Evolutionary conservation across 1,140 invertebrate species (phyloP), one percentile per base, ranked within the genome.

Genomic region (Pachypsylla venusta): DNA sequence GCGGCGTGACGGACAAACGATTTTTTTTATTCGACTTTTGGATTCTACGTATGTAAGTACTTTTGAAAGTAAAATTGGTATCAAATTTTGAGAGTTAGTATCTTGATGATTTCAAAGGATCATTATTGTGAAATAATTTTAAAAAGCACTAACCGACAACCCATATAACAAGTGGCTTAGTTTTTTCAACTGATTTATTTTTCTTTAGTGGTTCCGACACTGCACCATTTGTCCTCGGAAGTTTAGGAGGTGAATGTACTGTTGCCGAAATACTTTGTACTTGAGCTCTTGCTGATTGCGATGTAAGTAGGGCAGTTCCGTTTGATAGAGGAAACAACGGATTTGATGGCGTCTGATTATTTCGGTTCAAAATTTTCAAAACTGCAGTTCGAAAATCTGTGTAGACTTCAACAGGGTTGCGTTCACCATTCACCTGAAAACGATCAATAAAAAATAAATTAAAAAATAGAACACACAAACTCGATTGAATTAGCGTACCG

Each of bases 341-440:
- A 3, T 48, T 48, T n/a, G 42, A 48, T n/a, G 42, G 42, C 7
- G 5, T 22, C 7, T 7, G n/a, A n/a, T 19, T 48, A 22, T 5
- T 19, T 4, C n/a, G 16, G 42, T 48, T 48, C 7, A 89, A 69
- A 63, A 87, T 83, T 66, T 79, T 77, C 56, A 85, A 76, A 5
- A 89, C 79, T 1, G 82, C 81, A 24, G 80, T 75, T 16, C 82
- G 76, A 70, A 89, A 89, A 68, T 89, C 85, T 62, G 79, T 77
- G 68, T 88, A 89, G 20, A 90, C 87, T 64, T 89, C 85, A 14
- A 78, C 78, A 12, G 87, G 87, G 64, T 85, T 84, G 53, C 87
- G 71, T 72, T 90, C 87, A 2, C 87, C 87, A 65, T 89, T 88
- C 1, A 89, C 79, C 86, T 88, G 65, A n/a, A n/a, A n/a, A n/a